Conservation (phyloP, 2,888 invertebrate species). For the Cheilosia soror region DNA sequence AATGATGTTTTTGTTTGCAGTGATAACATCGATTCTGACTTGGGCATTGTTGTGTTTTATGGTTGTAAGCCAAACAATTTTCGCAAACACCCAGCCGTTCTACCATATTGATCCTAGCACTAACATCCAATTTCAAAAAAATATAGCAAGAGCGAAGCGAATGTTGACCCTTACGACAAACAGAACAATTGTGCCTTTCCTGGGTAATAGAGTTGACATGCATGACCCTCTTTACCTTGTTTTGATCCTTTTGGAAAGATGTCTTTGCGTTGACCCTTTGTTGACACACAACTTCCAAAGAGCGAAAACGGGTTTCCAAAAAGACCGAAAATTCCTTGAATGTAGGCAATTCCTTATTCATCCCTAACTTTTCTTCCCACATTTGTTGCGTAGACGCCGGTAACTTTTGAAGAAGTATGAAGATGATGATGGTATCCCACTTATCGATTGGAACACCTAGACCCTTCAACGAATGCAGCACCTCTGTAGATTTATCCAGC, state of each 20-base stretch:
- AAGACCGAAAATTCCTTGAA: constrained; percentile 8
- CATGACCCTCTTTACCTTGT: background rate
- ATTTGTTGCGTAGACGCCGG: constrained; percentile 24
- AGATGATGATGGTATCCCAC: constrained; percentile 22
- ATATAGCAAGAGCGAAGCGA: background rate
- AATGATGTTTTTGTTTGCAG: constrained; percentile 30
- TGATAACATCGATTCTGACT: constrained; percentile 26
- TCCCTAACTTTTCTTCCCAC: constrained; percentile 33
- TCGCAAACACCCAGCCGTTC: constrained; percentile 11
- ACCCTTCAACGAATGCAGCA: background rate
- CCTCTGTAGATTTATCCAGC: constrained; percentile 15
- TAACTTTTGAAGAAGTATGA: background rate
- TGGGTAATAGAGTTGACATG: background rate
- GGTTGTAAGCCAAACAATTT: constrained; percentile 16
- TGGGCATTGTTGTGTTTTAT: constrained; percentile 11
- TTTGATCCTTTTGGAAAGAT: background rate
- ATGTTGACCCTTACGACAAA: constrained; percentile 8
- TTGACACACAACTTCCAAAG: constrained; percentile 9
- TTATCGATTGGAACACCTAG: constrained; percentile 2
- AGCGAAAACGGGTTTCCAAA: constrained; percentile 32
- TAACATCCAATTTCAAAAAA: constrained; percentile 4
- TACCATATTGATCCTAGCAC: background rate
- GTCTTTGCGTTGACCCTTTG: background rate
- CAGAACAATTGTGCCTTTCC: background rate
- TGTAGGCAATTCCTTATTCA: constrained; percentile 6